Conservation (phyloP, 2,888 invertebrate species). For the Hetaerina titia region DNA sequence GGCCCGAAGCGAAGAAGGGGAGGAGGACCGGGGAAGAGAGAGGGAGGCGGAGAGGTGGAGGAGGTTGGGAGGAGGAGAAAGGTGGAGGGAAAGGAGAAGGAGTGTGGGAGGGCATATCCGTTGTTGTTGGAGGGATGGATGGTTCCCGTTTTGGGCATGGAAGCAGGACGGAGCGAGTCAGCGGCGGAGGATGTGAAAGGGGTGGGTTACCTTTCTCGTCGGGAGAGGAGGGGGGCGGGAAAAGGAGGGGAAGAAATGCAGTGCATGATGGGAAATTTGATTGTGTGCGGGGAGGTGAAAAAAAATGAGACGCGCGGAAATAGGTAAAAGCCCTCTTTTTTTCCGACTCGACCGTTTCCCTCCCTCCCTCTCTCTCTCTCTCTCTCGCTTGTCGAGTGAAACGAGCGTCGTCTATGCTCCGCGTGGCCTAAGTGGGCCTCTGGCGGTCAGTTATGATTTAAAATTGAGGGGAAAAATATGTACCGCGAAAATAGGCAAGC, state of each 20-base stretch:
- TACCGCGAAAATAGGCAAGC: not conserved
- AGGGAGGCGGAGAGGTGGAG: not conserved
- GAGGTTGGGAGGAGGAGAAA: not conserved
- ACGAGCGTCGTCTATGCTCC: not conserved
- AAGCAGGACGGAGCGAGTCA: not conserved
- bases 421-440: not conserved
- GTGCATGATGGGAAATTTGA: slow-evolving; percentile 21
- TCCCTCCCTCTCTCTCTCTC: not conserved
- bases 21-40: not conserved
- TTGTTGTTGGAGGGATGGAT: not conserved
- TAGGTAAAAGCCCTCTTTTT: not conserved
- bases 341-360: not conserved
- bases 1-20: too few species aligned
- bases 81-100: not conserved
- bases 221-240: not conserved
- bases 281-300: not conserved
- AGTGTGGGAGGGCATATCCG: not conserved
- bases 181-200: slow-evolving; percentile 6
- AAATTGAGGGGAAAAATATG: not conserved
- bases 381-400: not conserved
- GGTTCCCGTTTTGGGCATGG: slow-evolving; percentile 31
- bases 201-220: not conserved
- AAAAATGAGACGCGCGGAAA: not conserved
- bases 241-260: not conserved
- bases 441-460: not conserved